Base-by-base conservation (phyloP, 2,797 vertebrate species). In the Spondyliosoma cantharus region DNA sequence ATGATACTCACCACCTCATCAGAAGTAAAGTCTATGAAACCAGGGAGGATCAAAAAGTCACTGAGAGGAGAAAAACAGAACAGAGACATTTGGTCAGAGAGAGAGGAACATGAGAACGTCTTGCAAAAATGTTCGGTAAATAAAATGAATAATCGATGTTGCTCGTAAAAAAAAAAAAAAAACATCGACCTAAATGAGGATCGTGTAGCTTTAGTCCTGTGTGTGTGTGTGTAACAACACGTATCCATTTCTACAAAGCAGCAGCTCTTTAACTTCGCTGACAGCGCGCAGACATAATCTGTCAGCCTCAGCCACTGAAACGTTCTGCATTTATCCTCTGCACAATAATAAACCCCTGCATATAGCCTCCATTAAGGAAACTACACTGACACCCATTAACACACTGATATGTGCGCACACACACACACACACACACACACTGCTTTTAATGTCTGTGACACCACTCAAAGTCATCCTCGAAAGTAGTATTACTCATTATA, bases 1-100 rank as follows among this genome's bases (percentile, higher is more conserved):
- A 52, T 57, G 60, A 72, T 67, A 96, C 97, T 96, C 83, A 98
- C 97, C 96, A 98, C 97, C 86, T 98, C 97, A 67, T 97, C 97
- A 0, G 97, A 97, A 32, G 96, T 96, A 88, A 98, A 98, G 93
- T 98, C 97, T 85, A 98, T 98, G 91, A 98, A 98, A 76, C 97
- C 97, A 0, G 97, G 97, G 12, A 98, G 96, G 88, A 98, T 98
- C 92, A 98, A 91, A 90, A 98, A 98, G 92, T 98, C 97, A 84
- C 97, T 98, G 93, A n/a, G 70, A 88, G 81, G 8, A 86, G 29
- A 84, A 56, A 66, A 56, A 68, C 14, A 46, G 46, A 48, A 43
- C 27, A 60, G 25, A 76, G 8, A 73, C 15, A 13, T 37, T 8
- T 46, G n/a, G 19, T 49, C 17, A 52, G 15, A 72, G n/a, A 72